Evolutionary conservation across 2,888 invertebrate species (phyloP), one percentile per base, ranked within the genome.

Genomic region (Stenotaenia linearis): DNA sequence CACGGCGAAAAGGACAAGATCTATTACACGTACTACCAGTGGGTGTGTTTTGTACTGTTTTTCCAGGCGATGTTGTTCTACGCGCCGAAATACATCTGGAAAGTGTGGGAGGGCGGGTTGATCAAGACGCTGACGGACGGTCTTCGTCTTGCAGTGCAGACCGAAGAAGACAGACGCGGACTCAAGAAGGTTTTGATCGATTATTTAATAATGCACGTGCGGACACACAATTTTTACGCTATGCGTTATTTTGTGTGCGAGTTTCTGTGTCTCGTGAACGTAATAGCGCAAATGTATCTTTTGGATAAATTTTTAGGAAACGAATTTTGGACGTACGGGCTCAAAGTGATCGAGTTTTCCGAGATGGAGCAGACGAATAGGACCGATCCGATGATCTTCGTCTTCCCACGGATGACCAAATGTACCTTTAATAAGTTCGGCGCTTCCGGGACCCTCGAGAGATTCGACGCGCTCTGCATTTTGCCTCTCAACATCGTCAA

Each of bases 301-400:
- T 95, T 96, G 93, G 92, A 96, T 88, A 90, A 90, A 85, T 96
- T 96, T 89, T 94, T 96, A 87, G 93, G 93, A 84, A 95, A 95
- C 18, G 95, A 95, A 87, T 96, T 96, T 87, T 86, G 94, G 83
- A 91, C 91, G 15, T 96, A 96, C 85, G 96, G 96, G 61, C 89
- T 92, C 25, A 81, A 80, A 77, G 94, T 96, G 6, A 89, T 95
- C 85, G 91, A 92, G 3, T 90, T 93, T 84, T 91, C 93, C 10
- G 93, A 95, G 81, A 89, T 91, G 82, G 91, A 93, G 0, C 95
- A 95, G 85, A 94, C 95, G 82, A 90, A 93, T 78, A 90, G 95
- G 80, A 88, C 91, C 81, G 96, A 96, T 85, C 94, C 95, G 0
- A 96, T 96, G 96, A 93, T 95, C 78, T 94, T 91, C 88, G 92